Evolutionary conservation across 2,113 vertebrate genomes (phyloP).

Genomic region (Plecturocebus donacophilus): DNA sequence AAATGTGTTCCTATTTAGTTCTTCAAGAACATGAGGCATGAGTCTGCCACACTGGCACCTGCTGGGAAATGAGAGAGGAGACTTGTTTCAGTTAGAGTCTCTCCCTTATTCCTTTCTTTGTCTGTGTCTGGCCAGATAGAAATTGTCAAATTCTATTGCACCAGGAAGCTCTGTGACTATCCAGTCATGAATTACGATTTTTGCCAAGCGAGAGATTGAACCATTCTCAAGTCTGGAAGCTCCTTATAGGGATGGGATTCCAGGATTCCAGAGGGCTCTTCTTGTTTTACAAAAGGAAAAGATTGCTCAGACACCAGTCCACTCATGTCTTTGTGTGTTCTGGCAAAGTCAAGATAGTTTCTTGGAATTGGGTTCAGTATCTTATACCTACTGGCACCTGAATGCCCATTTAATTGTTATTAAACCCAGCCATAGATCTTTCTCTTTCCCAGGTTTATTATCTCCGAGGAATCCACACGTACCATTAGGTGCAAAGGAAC

Average conservation of each 20-base stretch:
- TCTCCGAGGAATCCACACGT: not conserved
- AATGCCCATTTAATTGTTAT: not conserved
- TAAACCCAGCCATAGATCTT: accelerated
- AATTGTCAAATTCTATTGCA: too few relatives aligned
- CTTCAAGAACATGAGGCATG: accelerated
- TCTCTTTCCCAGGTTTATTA: not conserved
- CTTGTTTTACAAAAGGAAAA: not conserved
- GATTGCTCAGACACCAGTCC: too few relatives aligned
- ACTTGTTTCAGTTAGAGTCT: too few relatives aligned
- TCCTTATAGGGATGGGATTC: not conserved
- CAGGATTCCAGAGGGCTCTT: not conserved
- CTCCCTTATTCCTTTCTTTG: not conserved
- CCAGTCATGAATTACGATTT: not conserved
- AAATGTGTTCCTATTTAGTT: accelerated
- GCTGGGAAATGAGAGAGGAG: too few relatives aligned
- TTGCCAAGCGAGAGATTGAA: not conserved
- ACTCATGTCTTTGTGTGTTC: not conserved
- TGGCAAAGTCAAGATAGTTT: not conserved
- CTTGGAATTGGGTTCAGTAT: not conserved
- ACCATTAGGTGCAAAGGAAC: not conserved
- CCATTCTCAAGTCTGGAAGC: not conserved
- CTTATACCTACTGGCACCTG: accelerated
- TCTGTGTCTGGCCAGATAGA: not conserved
- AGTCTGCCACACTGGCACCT: accelerated
- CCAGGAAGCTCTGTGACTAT: not conserved